Evolutionary conservation across 2,888 invertebrate species (phyloP), one percentile per base, ranked within the genome.

Genomic region (Trachelus tabidus): DNA sequence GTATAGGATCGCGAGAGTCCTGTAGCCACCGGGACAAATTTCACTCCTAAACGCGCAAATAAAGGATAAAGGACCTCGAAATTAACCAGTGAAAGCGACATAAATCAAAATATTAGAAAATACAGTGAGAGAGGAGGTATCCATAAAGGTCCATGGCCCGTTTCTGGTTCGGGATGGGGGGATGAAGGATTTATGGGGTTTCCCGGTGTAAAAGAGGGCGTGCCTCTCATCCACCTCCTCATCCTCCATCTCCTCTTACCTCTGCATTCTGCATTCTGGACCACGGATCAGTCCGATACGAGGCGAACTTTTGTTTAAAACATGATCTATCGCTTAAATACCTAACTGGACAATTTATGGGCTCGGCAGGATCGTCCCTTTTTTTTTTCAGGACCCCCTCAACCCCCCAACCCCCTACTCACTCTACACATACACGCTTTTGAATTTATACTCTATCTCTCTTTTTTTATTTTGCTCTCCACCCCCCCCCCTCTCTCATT

Each of bases 51-150:
- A 89, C 87, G 86, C 88, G 89, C 88, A 89, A 90, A 91, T 90
- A 89, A 90, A 89, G 89, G 87, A 89, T 90, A 88, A 88, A 76
- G 87, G 85, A 79, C 82, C 85, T 83, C 85, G 85, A 90, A 91
- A 91, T 91, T 90, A 87, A 87, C 85, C 85, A 89, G 91, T 89
- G 90, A 90, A 91, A 91, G 90, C 88, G 87, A 83, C 89, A 89
- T 90, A 90, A 90, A 91, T 91, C 90, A 91, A 90, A 91, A 91
- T 90, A 89, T 88, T 88, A 88, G 89, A 89, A 90, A 90, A 89
- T 87, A 87, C 86, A 86, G 84, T 69, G 76, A 86, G 86, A 87
- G 81, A 80, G 78, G 81, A 76, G 83, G 80, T 81, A 56, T 56
- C 23, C 56, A 56, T 56, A 56, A 56, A 56, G 56, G 56, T 56